Evolutionary conservation across 1,140 invertebrate genomes (phyloP).

Genomic region (Eufriesea mexicana): DNA sequence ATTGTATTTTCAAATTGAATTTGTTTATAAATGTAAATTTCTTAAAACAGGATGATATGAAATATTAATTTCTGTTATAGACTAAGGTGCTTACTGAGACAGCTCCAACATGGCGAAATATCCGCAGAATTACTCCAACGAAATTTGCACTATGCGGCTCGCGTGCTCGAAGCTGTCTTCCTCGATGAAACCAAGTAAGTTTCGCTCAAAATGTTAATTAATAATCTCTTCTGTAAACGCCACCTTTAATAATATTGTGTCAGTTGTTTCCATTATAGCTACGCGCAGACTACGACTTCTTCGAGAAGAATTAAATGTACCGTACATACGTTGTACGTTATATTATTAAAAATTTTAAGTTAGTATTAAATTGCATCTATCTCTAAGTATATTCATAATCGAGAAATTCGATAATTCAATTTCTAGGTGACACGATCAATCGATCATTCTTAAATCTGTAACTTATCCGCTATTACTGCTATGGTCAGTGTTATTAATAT

Average conservation of each 20-base stretch:
- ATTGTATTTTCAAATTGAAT: no score
- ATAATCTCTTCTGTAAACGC: not conserved
- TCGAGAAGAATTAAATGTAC: not conserved
- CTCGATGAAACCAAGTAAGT: slow-evolving; percentile 95
- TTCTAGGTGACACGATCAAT: not conserved
- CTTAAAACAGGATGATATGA: not conserved
- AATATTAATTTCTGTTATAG: slow-evolving; percentile 83
- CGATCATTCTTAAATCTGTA: not conserved
- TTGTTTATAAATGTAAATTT: not conserved
- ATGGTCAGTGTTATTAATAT: not conserved
- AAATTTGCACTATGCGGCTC: slow-evolving; percentile 93
- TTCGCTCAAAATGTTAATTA: slow-evolving; percentile 41
- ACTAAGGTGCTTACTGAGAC: slow-evolving; percentile 91
- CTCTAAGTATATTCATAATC: not conserved
- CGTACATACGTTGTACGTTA: not conserved
- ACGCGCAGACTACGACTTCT: not conserved
- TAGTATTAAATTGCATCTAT: not conserved
- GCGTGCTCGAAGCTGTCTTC: slow-evolving; percentile 93
- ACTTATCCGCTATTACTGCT: not conserved
- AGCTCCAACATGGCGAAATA: slow-evolving; percentile 91
- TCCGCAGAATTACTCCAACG: slow-evolving; percentile 91
- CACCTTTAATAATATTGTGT: slow-evolving; percentile 20
- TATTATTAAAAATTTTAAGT: not conserved
- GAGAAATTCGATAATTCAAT: not conserved
- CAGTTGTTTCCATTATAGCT: slow-evolving; percentile 33